Evolutionary conservation across 2,113 vertebrate species (phyloP).

Genomic region (Ramphastos sulfuratus): DNA sequence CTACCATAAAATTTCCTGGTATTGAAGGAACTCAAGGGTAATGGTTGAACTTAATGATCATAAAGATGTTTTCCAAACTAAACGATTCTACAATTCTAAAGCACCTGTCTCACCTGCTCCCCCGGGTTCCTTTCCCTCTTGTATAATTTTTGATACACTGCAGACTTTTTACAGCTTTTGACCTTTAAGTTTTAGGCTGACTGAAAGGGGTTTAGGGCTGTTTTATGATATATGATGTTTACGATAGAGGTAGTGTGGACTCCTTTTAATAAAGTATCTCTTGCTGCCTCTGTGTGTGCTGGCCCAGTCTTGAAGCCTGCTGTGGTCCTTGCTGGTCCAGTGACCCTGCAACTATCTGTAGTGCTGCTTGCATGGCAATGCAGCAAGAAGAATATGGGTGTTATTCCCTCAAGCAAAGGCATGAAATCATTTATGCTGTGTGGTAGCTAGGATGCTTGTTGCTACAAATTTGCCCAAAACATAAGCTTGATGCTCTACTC

Average conservation of each 20-base stretch:
- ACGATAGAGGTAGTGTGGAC: background rate
- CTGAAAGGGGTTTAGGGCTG: background rate
- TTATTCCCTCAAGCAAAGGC: background rate
- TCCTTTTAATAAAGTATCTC: background rate
- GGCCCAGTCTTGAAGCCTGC: background rate
- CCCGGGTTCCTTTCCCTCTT: background rate
- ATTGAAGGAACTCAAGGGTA: background rate
- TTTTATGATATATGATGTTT: accelerated
- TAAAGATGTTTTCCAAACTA: too few relatives aligned
- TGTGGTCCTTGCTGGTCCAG: accelerated
- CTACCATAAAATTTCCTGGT: background rate
- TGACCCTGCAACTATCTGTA: background rate
- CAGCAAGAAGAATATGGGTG: background rate
- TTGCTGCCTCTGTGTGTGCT: background rate
- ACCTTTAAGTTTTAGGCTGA: background rate
- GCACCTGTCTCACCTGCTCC: background rate
- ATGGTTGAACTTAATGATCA: background rate
- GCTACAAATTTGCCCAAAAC: background rate
- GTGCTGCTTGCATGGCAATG: accelerated
- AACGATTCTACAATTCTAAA: background rate
- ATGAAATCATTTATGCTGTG: background rate
- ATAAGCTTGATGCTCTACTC: background rate
- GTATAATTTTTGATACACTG: background rate
- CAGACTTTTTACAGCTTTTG: background rate
- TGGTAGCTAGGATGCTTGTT: background rate